A percentile compares a stretch with the other conserved stretches of the same genome.
Conservation (phyloP, 2,113 vertebrate species). For the Takifugu flavidus region DNA sequence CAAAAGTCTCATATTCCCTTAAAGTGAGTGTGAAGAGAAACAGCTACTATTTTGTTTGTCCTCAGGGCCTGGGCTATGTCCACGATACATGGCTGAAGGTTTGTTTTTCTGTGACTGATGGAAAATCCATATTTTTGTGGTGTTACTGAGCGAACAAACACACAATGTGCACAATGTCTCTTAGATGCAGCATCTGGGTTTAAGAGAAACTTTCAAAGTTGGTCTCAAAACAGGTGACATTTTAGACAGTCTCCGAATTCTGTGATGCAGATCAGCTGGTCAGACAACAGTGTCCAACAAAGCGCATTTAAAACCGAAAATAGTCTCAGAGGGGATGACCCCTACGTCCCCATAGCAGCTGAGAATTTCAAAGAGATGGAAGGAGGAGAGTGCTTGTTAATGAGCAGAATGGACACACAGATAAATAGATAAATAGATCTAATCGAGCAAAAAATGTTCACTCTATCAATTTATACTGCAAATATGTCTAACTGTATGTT, state of each 20-base stretch:
- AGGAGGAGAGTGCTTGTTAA: background rate
- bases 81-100: too few species aligned
- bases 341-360: conserved; percentile 36
- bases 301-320: conserved; percentile 31
- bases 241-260: background rate
- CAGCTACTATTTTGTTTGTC: background rate
- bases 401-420: background rate
- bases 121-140: too few species aligned
- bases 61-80: too few species aligned
- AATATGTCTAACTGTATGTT: conserved; percentile 4
- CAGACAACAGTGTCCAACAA: conserved; percentile 4
- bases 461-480: conserved; percentile 1
- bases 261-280: conserved; percentile 2
- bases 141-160: too few species aligned
- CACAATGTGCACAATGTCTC: too few species aligned
- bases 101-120: too few species aligned
- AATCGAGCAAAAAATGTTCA: background rate
- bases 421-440: background rate
- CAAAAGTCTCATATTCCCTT: too few species aligned
- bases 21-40: background rate
- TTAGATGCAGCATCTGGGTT: too few species aligned
- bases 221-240: background rate
- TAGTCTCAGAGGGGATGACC: conserved; percentile 27
- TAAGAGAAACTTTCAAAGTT: background rate
- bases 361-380: conserved; percentile 42